Percentiles rank a stretch among this genome's conserved stretches.
Conservation (phyloP, 2,888 invertebrate species). For the Drosophila sordidula region DNA sequence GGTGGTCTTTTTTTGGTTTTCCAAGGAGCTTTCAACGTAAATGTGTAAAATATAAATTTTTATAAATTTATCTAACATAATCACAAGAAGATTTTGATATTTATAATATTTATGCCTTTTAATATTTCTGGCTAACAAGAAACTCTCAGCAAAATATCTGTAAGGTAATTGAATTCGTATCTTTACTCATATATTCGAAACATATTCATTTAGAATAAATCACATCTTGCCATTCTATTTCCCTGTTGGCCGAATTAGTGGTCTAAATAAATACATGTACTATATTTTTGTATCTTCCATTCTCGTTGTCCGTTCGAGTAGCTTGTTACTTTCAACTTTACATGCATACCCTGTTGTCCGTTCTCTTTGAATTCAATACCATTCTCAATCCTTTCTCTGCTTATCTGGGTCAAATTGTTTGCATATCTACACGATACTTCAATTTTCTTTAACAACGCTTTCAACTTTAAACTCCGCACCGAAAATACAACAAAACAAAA, state of each 20-base stretch:
- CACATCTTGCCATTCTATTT: background rate
- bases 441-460: conserved; percentile 49
- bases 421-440: conserved; percentile 46
- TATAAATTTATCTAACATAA: too few species aligned
- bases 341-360: conserved; percentile 7
- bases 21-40: background rate
- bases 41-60: too few species aligned
- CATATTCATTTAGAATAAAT: background rate
- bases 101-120: too few species aligned
- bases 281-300: background rate
- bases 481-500: conserved; percentile 20
- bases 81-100: too few species aligned
- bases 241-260: background rate
- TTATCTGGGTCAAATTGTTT: conserved; percentile 46
- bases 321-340: background rate
- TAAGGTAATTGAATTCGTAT: too few species aligned
- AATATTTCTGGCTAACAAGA: too few species aligned
- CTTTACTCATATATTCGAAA: too few species aligned
- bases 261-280: background rate
- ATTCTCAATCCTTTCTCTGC: conserved; percentile 16
- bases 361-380: conserved; percentile 1
- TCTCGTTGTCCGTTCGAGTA: background rate
- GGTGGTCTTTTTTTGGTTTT: conserved; percentile 50
- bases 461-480: conserved; percentile 50
- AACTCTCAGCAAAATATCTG: too few species aligned